Base-by-base conservation (phyloP, 2,113 vertebrate species). In the Potamarius usumacintae region DNA sequence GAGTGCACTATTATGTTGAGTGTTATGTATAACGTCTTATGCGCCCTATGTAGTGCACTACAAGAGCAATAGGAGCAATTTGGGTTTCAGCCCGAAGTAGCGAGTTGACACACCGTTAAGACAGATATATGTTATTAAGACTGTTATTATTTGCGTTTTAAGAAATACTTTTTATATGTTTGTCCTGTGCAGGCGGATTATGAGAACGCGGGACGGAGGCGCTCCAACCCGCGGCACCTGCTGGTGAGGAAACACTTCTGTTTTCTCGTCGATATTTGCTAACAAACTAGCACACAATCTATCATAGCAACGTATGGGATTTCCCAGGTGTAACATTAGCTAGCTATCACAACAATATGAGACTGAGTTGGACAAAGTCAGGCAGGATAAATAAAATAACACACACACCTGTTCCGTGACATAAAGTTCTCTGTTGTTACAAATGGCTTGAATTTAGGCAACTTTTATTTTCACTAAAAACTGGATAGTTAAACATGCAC, bases 221-320 rank as follows among this genome's bases (percentile, higher is more conserved):
- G 92, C 92, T 76, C 90, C 87, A 92, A 92, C 89, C 92, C 92
- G 93, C 90, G 91, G 90, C 84, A 93, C 93, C 92, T 93, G 95
- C 92, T 93, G 95, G 95, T 96, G 91, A 95, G 94, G 80, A 78
- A 25, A 25, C 48, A 34, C 18, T 55, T 74, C 1, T 25, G 25
- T 71, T 57, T 18, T 87, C 60, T 14, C 72, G 42, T 69, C 62
- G 71, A 30, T 88, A 63, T 89, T 91, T 84, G 85, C 85, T 87
- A 87, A 82, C 82, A 81, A 52, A 42, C 65, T 86, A 84, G 60
- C 80, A 53, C 69, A 67, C 22, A 48, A 42, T 65, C 25, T 71
- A 81, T 22, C 78, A 57, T 58, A 81, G 69, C 86, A 83, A 63
- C 80, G 42, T 55, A 4, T 69, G 8, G 27, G 53, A 1, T 67